Evolutionary conservation across 2,888 invertebrate species (phyloP), one percentile per base, ranked within the genome.

Genomic region (Sericinus montela): DNA sequence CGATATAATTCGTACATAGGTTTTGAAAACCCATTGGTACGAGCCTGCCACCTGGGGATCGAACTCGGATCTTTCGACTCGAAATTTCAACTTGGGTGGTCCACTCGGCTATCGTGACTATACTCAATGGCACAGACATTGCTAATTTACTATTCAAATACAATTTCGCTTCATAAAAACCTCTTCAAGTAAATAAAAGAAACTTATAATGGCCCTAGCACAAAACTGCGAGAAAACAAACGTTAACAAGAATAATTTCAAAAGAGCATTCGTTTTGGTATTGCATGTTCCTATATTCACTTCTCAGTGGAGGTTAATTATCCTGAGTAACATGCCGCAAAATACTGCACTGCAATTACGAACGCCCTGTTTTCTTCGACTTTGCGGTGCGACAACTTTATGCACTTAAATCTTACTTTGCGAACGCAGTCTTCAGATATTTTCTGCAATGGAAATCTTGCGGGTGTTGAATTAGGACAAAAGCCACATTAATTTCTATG

Each of bases 271-370:
- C 58, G 53, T 56, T 57, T 47, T 51, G 40, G 62, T 56, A 59
- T 58, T 60, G 60, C 65, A 65, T 60, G 63, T 65, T 67, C 60
- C 45, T 57, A 60, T 69, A 60, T 64, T 58, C 65, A 66, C 70
- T 69, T 62, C 63, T 61, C 52, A 54, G 59, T 48, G 45, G 56
- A 58, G 61, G 65, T 66, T 75, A 75, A 75, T 76, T 77, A 76
- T 63, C 63, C 54, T 63, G 68, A 72, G 75, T 70, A 72, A 72
- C 67, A 62, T 59, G 58, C 65, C 60, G 61, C 63, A 59, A 72
- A 72, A 69, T 68, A 71, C 63, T 69, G 55, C 53, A 58, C 58
- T 53, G 68, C 67, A 74, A 75, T 75, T 73, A 74, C 67, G 63
- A 64, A 61, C 57, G 56, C 54, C 54, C 57, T 57, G 61, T 58